phyloP scores from a whole-genome alignment of 2,797 vertebrate species.

The Glyptemys insculpta region DNA sequence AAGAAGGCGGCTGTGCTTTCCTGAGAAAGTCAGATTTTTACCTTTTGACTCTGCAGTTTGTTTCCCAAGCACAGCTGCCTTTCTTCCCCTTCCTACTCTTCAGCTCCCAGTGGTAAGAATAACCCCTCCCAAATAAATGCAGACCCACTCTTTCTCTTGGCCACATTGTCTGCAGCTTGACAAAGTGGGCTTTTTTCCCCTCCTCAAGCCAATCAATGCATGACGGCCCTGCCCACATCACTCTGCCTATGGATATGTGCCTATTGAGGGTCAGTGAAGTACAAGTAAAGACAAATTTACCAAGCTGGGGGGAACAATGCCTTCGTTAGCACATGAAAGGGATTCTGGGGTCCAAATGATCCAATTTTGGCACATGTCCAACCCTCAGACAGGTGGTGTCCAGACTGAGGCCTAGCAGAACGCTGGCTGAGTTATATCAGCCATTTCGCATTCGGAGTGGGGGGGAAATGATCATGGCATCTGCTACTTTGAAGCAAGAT shows the following conservation, averaged over 20 bases:
- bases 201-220: conserved; percentile 43
- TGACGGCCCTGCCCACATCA: conserved; percentile 32
- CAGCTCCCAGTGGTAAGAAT: neutral
- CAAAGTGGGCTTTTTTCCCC: neutral
- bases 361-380: conserved; percentile 45
- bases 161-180: neutral
- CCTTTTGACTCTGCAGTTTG: neutral
- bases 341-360: conserved; percentile 41
- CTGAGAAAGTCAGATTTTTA: neutral
- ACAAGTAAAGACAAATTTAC: conserved; percentile 77
- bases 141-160: neutral
- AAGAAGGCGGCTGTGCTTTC: neutral
- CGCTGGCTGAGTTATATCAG: neutral
- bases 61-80: neutral
- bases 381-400: conserved; percentile 36
- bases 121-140: neutral
- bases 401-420: neutral
- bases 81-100: neutral
- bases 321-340: conserved; percentile 73
- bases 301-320: conserved; percentile 64
- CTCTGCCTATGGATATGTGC: conserved; percentile 55
- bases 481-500: neutral
- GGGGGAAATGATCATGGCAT: neutral
- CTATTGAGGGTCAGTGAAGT: conserved; percentile 62
- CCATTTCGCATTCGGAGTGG: neutral